These are phyloP conservation scores for Arremon aurantiirostris DNA, from an alignment of 2,797 vertebrate species.

Conservation along the genomic window DNA sequence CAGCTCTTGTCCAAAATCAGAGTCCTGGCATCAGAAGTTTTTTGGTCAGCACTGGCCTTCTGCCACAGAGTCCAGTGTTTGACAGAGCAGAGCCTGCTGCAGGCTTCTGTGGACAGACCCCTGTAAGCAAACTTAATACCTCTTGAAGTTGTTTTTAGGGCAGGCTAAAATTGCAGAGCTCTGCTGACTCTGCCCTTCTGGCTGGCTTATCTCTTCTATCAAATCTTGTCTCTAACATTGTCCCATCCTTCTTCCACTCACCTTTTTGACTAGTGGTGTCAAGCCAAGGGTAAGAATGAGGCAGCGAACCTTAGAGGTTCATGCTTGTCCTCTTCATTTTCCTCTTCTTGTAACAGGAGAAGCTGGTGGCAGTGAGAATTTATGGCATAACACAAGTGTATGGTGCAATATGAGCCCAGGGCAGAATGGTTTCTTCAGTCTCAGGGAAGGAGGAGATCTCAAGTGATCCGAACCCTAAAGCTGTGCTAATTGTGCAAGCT, in stretches of 20 bases:
- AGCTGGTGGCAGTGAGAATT: not conserved
- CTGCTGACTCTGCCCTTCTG: not conserved
- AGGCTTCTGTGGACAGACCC: not conserved
- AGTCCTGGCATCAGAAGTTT: not conserved
- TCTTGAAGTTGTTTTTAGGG: not conserved
- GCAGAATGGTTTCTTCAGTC: accelerated
- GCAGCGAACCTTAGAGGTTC: not conserved
- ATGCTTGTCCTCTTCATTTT: not conserved
- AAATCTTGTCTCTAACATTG: not conserved
- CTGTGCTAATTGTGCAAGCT: not conserved
- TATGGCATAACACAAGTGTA: not conserved
- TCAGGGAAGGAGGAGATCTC: not conserved
- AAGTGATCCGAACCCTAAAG: not conserved
- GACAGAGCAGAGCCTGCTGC: not conserved
- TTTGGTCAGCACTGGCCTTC: not conserved
- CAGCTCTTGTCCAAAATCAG: not conserved
- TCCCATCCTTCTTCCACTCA: not conserved
- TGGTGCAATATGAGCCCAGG: not conserved
- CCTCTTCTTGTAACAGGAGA: not conserved
- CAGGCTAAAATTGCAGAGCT: not conserved
- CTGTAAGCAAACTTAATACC: not conserved
- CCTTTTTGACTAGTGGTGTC: not conserved
- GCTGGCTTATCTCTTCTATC: not conserved
- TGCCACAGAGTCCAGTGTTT: not conserved
- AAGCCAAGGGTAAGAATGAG: not conserved